phyloP scores from a whole-genome alignment of 2,888 invertebrate genomes.

The Cantharis rustica region DNA sequence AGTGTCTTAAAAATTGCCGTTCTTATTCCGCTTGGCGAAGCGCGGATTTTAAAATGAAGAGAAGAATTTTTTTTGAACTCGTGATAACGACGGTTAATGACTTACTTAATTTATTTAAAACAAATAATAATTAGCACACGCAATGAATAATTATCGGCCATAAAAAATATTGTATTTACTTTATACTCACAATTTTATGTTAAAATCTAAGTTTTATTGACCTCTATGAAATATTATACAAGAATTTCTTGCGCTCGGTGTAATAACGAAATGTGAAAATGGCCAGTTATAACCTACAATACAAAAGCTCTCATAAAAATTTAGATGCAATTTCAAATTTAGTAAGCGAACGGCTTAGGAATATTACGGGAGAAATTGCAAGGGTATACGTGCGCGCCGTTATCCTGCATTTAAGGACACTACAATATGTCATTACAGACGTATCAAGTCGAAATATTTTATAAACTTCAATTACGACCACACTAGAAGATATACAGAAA shows the following conservation, averaged over 20 bases:
- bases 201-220: slow-evolving; percentile 13
- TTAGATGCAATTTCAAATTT: slow-evolving; percentile 32
- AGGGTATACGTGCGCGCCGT: slow-evolving; percentile 26
- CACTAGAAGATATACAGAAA: not conserved
- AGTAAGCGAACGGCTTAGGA: slow-evolving; percentile 28
- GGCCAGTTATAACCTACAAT: slow-evolving; percentile 17
- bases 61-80: not conserved
- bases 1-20: slow-evolving; percentile 10
- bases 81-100: not conserved
- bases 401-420: slow-evolving; percentile 8
- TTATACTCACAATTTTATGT: not conserved
- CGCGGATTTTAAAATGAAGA: slow-evolving; percentile 16
- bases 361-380: slow-evolving; percentile 29
- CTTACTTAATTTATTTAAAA: not conserved
- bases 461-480: not conserved
- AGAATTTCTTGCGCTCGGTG: slow-evolving; percentile 11
- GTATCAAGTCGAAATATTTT: not conserved
- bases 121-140: not conserved
- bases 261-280: slow-evolving; percentile 18
- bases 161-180: not conserved
- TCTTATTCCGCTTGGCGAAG: slow-evolving; percentile 32
- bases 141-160: not conserved
- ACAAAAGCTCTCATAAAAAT: slow-evolving; percentile 24
- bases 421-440: not conserved
- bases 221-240: slow-evolving; percentile 9